Conservation (phyloP, 2,113 vertebrate genomes). For the Brachyhypopomus gauderio region DNA sequence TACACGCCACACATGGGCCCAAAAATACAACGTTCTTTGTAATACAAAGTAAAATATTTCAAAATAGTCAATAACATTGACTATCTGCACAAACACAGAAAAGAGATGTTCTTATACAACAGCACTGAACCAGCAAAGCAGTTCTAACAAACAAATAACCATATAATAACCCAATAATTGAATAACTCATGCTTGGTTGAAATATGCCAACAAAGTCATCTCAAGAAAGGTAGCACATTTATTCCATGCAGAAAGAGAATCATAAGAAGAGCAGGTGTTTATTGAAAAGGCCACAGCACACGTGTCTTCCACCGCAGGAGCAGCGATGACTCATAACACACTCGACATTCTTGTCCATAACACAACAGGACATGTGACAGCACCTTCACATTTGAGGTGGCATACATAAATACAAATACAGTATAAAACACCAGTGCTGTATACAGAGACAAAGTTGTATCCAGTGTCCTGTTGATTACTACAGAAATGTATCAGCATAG, state of each 20-base stretch:
- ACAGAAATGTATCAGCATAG: neutral
- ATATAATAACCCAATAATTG: too few relatives aligned
- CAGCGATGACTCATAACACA: constrained; percentile 18
- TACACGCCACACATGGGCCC: neutral
- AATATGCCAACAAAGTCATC: neutral
- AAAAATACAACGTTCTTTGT: neutral
- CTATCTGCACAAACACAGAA: neutral
- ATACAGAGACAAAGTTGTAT: neutral
- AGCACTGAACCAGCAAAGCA: too few relatives aligned
- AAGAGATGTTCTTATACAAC: too few relatives aligned
- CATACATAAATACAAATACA: constrained; percentile 38
- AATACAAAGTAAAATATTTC: neutral
- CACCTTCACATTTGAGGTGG: neutral
- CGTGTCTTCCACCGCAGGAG: constrained; percentile 57
- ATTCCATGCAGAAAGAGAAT: neutral
- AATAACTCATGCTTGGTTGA: neutral
- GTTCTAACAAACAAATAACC: too few relatives aligned
- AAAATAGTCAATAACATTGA: neutral
- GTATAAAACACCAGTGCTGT: neutral
- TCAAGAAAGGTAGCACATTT: neutral
- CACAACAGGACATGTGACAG: constrained; percentile 22
- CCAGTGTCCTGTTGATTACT: neutral
- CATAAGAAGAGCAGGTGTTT: constrained; percentile 65
- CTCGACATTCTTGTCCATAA: constrained; percentile 45
- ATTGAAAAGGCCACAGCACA: constrained; percentile 69